phyloP scores from a whole-genome alignment of 2,888 invertebrate species.

The Kryphioiulus occultus region DNA sequence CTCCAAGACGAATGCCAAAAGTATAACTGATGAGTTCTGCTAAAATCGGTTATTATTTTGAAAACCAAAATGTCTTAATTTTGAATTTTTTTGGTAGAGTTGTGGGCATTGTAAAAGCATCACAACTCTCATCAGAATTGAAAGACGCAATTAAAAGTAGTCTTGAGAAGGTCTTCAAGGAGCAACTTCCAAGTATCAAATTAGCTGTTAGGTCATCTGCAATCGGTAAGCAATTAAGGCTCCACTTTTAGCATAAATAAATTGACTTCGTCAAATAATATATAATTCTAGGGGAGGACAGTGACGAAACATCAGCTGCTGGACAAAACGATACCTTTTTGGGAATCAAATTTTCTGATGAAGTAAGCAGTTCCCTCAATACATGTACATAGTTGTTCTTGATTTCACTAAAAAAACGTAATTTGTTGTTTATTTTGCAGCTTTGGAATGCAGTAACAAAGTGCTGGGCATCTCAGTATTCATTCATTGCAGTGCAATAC shows the following conservation, averaged over 20 bases:
- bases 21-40: neutral
- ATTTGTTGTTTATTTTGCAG: neutral
- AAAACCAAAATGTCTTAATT: neutral
- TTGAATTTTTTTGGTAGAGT: neutral
- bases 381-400: neutral
- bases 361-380: constrained; percentile 52
- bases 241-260: too few species aligned
- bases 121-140: neutral
- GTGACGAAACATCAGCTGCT: constrained; percentile 78
- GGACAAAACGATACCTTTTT: constrained; percentile 84
- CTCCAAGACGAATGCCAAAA: constrained; percentile 40
- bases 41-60: neutral
- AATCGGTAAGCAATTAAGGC: constrained; percentile 31
- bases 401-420: neutral
- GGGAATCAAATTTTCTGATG: constrained; percentile 68
- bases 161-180: neutral
- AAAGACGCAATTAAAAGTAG: neutral
- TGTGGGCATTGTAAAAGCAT: neutral
- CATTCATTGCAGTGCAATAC: constrained; percentile 78
- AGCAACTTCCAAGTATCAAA: neutral
- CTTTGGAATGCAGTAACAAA: constrained; percentile 67
- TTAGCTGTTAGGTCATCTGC: constrained; percentile 48
- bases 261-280: too few species aligned
- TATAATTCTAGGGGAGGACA: constrained; percentile 82
- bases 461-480: constrained; percentile 85